Evolutionary conservation across 2,797 vertebrate species (phyloP).

Genomic region (Chelidonichthys spinosus): DNA sequence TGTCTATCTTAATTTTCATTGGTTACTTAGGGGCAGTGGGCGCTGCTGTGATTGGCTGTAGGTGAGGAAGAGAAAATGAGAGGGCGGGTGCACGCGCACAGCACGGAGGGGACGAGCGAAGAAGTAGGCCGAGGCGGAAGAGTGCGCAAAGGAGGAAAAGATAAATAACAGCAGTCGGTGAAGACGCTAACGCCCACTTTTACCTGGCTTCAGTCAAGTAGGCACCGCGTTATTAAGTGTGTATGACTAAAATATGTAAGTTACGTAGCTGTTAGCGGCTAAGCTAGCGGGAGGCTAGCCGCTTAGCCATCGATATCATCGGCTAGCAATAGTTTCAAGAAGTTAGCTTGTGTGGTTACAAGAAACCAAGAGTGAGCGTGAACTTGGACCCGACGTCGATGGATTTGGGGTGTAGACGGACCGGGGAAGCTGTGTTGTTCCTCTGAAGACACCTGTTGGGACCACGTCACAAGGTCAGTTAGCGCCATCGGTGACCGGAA

Average conservation of each 20-base stretch:
- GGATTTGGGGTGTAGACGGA: neutral
- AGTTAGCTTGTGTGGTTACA: neutral
- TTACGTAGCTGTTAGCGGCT: neutral
- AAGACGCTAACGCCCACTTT: neutral
- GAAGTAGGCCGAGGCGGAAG: neutral
- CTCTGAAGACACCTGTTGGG: neutral
- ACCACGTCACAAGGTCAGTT: neutral
- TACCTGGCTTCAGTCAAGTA: too few relatives aligned
- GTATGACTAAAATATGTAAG: neutral
- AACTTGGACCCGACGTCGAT: neutral
- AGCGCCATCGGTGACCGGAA: neutral
- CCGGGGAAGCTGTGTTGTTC: neutral
- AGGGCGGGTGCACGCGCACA: neutral
- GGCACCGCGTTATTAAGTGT: neutral
- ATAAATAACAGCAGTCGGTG: too few relatives aligned
- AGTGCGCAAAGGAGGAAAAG: neutral
- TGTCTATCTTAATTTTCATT: neutral
- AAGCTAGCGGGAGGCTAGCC: neutral
- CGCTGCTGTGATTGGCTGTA: neutral
- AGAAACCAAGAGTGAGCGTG: neutral
- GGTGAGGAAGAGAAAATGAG: neutral
- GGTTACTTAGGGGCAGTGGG: too few relatives aligned
- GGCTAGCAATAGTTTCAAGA: neutral
- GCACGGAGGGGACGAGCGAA: neutral
- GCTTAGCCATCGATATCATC: neutral